A percentile compares a stretch with the other conserved stretches of the same genome.
Evolutionary conservation across 1,140 invertebrate genomes (phyloP).

Genomic region (Colletes gigas): DNA sequence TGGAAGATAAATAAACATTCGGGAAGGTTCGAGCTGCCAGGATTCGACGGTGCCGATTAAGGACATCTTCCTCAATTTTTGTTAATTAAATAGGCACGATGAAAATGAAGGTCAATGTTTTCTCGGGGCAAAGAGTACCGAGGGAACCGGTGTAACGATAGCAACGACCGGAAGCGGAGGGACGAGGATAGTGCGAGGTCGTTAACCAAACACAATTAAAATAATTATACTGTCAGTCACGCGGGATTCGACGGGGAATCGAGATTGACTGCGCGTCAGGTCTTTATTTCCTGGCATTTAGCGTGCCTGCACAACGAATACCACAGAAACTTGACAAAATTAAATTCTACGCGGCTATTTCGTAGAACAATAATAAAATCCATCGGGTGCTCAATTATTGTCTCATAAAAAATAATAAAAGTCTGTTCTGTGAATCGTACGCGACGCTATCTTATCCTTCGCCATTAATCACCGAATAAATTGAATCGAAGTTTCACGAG

Average conservation of each 20-base stretch:
- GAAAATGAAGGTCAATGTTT: neutral
- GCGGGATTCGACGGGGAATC: neutral
- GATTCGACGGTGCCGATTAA: conserved; percentile 7
- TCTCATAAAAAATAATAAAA: neutral
- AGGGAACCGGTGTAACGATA: neutral
- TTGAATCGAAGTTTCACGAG: too few relatives aligned
- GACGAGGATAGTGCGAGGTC: neutral
- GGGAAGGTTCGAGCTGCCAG: neutral
- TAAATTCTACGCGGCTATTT: too few relatives aligned
- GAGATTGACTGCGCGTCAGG: neutral
- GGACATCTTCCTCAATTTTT: neutral
- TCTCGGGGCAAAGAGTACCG: neutral
- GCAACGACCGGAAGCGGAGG: neutral
- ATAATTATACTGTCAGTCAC: conserved; percentile 10
- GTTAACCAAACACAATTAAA: conserved; percentile 28
- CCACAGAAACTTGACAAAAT: too few relatives aligned
- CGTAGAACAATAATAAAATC: too few relatives aligned
- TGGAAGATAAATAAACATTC: neutral
- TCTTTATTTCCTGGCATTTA: neutral
- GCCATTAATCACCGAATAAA: too few relatives aligned
- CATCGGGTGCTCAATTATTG: neutral
- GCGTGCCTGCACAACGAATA: too few relatives aligned
- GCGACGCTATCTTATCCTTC: too few relatives aligned
- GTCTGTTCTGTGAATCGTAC: too few relatives aligned
- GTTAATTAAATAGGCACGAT: conserved; percentile 8